Base-by-base conservation (phyloP, 2,113 vertebrate genomes). In the Cairina moschata region DNA sequence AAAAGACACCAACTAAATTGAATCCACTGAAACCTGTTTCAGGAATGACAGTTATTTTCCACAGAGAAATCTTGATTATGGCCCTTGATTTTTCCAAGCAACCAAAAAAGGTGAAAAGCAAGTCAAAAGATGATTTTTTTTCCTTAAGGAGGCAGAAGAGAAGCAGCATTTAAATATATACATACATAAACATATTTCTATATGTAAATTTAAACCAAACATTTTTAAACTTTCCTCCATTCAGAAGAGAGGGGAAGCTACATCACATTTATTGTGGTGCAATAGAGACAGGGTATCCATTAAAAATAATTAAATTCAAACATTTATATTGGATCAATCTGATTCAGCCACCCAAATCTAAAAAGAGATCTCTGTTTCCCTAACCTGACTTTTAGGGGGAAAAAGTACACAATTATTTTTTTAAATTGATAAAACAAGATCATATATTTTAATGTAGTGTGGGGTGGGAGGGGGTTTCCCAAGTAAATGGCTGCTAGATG, bases 281-380 rank as follows among this genome's bases (percentile, higher is more conserved):
- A 96, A 96, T 95, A 91, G 93, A 95, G 93, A 97, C 96, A 97
- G 95, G 97, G 97, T 97, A 97, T 96, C 78, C 74, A 42, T 97
- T 92, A 77, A 83, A 96, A 97, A 77, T 32, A 84, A 56, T 48
- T 29, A 92, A 86, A 96, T 83, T 32, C 62, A 75, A 96, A 91
- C 81, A 25, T 59, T 77, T 60, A n/a, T 94, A 80, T 97, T 95
- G 91, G 55, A 93, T 93, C 91, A 83, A 74, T 74, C 63, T 75
- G 83, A 95, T 89, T 96, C 92, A 95, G 55, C 77, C 95, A 62
- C 66, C 87, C 93, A 56, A 50, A 77, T 92, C 90, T 87, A 90
- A 95, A 96, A 85, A 66, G 72, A 91, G 67, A 87, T 58, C 75
- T 72, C n/a, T 86, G 31, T 66, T 96, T 97, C 96, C 96, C 88